Evolutionary conservation across 2,113 vertebrate genomes (phyloP), one percentile per base, ranked within the genome.

Genomic region (Pyxicephalus adspersus): DNA sequence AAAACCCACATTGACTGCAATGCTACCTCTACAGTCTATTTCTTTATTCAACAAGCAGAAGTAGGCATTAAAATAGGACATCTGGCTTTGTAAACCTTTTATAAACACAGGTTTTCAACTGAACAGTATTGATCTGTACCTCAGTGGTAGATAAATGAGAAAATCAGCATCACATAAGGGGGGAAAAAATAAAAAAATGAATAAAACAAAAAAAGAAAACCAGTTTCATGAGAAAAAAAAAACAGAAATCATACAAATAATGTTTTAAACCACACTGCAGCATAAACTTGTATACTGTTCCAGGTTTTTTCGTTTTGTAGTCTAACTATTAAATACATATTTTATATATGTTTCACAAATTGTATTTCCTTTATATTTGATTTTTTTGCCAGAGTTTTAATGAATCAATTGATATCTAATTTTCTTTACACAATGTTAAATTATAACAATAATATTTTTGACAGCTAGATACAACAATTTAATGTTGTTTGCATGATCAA

Each of bases 101-200:
- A 68, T 79, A 68, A 75, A 75, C 70, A 82, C 51, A 20, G 63
- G 70, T 65, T 74, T 82, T 16, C 20, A 55, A 78, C 64, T 68
- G 54, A 82, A 66, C 28, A 73, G 28, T 81, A 74, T 81, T 64
- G 70, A 81, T 73, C 50, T 22, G 22, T 29, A 71, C 26, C 57
- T 64, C 66, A 80, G 55, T 74, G 68, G 68, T 74, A 74, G 80
- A 73, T 73, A 81, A 45, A 66, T 82, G 71, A 75, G 70, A 75
- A 82, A 82, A 75, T 66, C 79, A 81, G 68, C 57, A 50, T n/a
- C 63, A 75, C 51, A 82, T 57, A 81, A 65, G 50, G 63, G 51
- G 23, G 29, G 58, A 22, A 28, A n/a, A n/a, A 7, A 20, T 29
- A 51, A 71, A 70, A n/a, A 38, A 64, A n/a, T n/a, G n/a, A n/a